Base-by-base conservation (phyloP, 2,113 vertebrate species). In the Scatophagus argus region DNA sequence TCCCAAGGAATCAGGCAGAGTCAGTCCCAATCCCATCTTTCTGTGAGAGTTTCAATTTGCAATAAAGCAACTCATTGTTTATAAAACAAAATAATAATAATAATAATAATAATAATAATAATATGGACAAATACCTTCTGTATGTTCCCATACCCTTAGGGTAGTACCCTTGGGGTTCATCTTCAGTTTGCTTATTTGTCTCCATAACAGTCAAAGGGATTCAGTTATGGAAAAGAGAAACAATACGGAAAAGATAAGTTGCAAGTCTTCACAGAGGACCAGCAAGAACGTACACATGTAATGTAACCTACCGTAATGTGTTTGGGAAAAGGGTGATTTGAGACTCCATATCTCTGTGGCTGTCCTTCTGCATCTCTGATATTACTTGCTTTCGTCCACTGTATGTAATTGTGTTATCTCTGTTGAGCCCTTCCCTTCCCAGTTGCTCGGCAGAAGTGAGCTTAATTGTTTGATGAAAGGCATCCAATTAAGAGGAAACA, bases 401-500 rank as follows among this genome's bases (percentile, higher is more conserved):
- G 56, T 49, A 39, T 87, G 77, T 69, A 68, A 80, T 85, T 61
- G 64, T 62, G 85, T 91, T 94, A 88, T 94, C 93, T 88, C 84
- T 81, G 80, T 83, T 0, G 0, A 74, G 85, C 69, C 86, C 83
- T 85, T 93, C 92, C 91, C 89, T 89, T 94, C 93, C 91, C 82
- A 90, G 88, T 89, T 89, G 77, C 86, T 85, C 84, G 88, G 88
- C 10, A 32, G 83, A 87, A 87, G 89, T 58, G 88, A 95, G 87
- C 92, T 63, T 25, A 90, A 93, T 86, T 79, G 88, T 93, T 87
- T 83, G 92, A 93, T 93, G 90, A 94, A 92, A 88, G 89, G 75
- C 81, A 66, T 81, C 66, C 66, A 83, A 83, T 88, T 83, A 84
- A 75, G 92, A 90, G 86, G 89, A 93, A 93, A 86, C 80, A 84